Base-by-base conservation (phyloP, 1,140 invertebrate species). In the Listronotus oregonensis region DNA sequence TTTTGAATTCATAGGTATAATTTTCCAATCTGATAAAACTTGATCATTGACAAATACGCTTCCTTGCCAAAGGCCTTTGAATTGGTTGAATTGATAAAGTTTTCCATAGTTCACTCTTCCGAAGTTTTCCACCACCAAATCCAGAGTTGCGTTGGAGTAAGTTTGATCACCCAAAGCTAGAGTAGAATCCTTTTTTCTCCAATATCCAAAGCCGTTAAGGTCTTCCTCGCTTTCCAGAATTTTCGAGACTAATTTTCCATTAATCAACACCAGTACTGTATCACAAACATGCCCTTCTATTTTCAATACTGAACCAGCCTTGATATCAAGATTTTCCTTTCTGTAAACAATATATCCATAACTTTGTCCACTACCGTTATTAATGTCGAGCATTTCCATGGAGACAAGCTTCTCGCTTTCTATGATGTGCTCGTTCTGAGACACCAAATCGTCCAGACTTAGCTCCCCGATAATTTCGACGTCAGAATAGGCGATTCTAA, bases 101-200 rank as follows among this genome's bases (percentile, higher is more conserved):
- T 82, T 83, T 75, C 79, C 86, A 76, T 79, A 87, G 72, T 87
- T 87, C 10, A 83, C 81, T 37, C 85, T 70, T 0, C 84, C 86
- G 65, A 82, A 80, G 72, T 87, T 86, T 72, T 87, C 85, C 3
- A 87, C 84, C 0, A 87, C 55, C 27, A 87, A 73, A 58, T 86
- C 83, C 17, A 86, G 64, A 5, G 73, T 77, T 34, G 73, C 75
- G 51, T 72, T 67, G 18, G 54, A 27, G 15, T 71, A 10, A 59
- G 70, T 62, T 50, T 69, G 55, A 31, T 44, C 32, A 15, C 61
- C 69, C 10, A 77, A 40, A 40, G 21, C 47, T n/a, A 77, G 42
- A 12, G 14, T 61, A 1, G 64, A 76, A 74, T 77, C 79, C 72
- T 68, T 66, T 14, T 69, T 66, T 54, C 73, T 73, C 80, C 81